Conservation (phyloP, 2,888 invertebrate genomes). For the Lampropteryx suffumata region DNA sequence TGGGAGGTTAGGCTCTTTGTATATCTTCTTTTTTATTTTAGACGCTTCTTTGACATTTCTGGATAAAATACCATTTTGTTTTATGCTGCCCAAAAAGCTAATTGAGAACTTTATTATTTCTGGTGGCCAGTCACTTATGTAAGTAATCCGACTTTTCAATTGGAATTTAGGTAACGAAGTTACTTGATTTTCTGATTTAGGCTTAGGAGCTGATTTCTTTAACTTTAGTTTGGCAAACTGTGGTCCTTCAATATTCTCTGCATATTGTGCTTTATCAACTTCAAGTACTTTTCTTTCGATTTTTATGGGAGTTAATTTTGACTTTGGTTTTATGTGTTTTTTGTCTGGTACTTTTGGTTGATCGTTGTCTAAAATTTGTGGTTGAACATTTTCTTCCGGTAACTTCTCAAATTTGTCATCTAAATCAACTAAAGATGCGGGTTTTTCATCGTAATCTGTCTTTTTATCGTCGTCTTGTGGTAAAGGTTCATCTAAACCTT, state of each 20-base stretch:
- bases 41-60: conserved; percentile 88
- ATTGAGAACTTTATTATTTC: conserved; percentile 76
- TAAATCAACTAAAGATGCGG: not conserved
- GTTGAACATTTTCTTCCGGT: not conserved
- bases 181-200: conserved; percentile 66
- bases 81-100: conserved; percentile 79
- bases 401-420: not conserved
- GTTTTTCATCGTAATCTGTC: not conserved
- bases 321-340: conserved; percentile 49
- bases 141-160: conserved; percentile 87
- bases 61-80: conserved; percentile 86
- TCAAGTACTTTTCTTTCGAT: conserved; percentile 85
- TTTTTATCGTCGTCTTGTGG: not conserved
- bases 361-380: not conserved
- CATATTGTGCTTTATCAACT: conserved; percentile 84
- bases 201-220: conserved; percentile 81
- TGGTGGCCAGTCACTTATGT: conserved; percentile 85
- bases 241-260: conserved; percentile 83
- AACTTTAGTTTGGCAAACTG: conserved; percentile 87
- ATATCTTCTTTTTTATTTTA: conserved; percentile 83
- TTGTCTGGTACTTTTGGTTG: conserved; percentile 20
- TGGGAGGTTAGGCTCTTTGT: conserved; percentile 80
- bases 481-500: not conserved
- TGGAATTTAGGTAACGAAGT: conserved; percentile 85
- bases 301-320: conserved; percentile 77